Percentiles rank a stretch among this genome's conserved stretches.
phyloP scores from a whole-genome alignment of 2,888 invertebrate species.

The Chymomyza caudatula region DNA sequence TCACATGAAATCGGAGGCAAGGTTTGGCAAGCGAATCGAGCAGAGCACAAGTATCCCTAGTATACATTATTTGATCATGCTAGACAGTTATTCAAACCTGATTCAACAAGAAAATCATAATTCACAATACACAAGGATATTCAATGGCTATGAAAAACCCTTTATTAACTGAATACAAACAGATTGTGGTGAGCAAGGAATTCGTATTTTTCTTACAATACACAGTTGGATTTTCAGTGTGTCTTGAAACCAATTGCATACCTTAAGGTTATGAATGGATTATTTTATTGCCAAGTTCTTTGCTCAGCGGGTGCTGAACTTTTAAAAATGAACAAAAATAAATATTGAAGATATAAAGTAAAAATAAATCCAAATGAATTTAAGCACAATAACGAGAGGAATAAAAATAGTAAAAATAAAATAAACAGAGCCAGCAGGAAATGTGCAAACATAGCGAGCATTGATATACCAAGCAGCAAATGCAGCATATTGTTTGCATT shows the following conservation, averaged over 20 bases:
- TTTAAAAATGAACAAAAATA: neutral
- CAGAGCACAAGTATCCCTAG: too few relatives aligned
- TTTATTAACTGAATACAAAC: too few relatives aligned
- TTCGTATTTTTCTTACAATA: too few relatives aligned
- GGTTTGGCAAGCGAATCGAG: too few relatives aligned
- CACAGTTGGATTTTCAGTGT: slow-evolving; percentile 25
- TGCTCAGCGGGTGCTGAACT: neutral
- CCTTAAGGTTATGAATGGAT: slow-evolving; percentile 66
- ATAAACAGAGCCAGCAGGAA: slow-evolving; percentile 13
- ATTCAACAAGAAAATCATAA: too few relatives aligned
- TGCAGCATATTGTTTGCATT: slow-evolving; percentile 60
- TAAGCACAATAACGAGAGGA: neutral
- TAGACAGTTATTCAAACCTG: too few relatives aligned
- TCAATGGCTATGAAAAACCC: too few relatives aligned
- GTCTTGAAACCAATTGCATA: slow-evolving; percentile 70
- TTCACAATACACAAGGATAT: too few relatives aligned
- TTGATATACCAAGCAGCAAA: slow-evolving; percentile 28
- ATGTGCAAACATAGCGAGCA: slow-evolving; percentile 23
- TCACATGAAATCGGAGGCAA: too few relatives aligned
- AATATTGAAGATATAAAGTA: neutral
- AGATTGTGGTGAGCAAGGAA: too few relatives aligned
- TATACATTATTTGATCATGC: too few relatives aligned
- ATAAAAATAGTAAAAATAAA: neutral
- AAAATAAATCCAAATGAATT: neutral
- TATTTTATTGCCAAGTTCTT: slow-evolving; percentile 58